Evolutionary conservation across 2,888 invertebrate genomes (phyloP).

Genomic region (Harpagoxenus sublaevis): DNA sequence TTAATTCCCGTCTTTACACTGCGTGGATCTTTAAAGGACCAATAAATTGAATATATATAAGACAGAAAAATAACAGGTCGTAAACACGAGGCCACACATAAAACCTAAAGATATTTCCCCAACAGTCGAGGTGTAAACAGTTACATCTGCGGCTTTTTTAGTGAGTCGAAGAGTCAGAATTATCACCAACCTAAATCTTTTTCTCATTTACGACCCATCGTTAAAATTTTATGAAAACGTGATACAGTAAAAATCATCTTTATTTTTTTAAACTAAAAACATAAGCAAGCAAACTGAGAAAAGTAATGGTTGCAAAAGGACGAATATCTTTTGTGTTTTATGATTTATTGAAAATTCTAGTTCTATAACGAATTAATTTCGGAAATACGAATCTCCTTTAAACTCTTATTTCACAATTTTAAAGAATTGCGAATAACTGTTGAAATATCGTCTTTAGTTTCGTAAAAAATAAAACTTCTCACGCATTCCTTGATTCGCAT

Average conservation of each 20-base stretch:
- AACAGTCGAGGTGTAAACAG: not conserved
- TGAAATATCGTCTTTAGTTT: not conserved
- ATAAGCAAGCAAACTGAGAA: not conserved
- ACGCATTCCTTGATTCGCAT: not conserved
- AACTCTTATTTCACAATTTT: not conserved
- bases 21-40: not conserved
- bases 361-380: not conserved
- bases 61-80: constrained; percentile 5
- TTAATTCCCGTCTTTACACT: not conserved
- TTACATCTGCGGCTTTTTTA: not conserved
- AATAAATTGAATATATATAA: constrained; percentile 12
- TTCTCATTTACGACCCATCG: not conserved
- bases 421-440: not conserved
- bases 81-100: constrained; percentile 16
- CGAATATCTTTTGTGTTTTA: not conserved
- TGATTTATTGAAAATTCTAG: not conserved
- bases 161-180: not conserved
- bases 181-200: constrained; percentile 16
- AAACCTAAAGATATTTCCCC: constrained; percentile 12
- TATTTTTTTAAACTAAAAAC: not conserved
- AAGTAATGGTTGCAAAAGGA: not conserved
- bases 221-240: constrained; percentile 1
- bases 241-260: not conserved
- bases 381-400: not conserved
- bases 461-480: not conserved